Evolutionary conservation across 2,888 invertebrate genomes (phyloP), one percentile per base, ranked within the genome.

Genomic region (Branchipolynoe longqiensis): DNA sequence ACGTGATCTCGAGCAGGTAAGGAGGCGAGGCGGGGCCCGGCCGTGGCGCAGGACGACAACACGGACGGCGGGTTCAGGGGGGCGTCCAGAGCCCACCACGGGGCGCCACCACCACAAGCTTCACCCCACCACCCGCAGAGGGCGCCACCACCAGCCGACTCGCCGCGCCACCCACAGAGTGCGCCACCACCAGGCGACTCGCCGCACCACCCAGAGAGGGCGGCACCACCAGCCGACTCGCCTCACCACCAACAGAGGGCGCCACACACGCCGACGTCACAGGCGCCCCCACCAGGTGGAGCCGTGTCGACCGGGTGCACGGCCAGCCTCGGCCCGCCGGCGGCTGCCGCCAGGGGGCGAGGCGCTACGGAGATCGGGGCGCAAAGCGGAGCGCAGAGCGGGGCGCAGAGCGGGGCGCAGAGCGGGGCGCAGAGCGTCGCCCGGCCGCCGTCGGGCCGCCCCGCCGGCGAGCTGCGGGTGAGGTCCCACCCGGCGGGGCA

Each of bases 21-120:
- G 48, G 59, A 33, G n/a, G 38, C 62, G 1, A 69, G 25, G 69
- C 33, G 69, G 1, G 33, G 31, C 28, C 33, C 64, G 22, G 12
- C 58, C 25, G 62, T 28, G 28, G 62, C 28, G 12, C 28, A 62
- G 69, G 40, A 22, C 8, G 82, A 82, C n/a, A 69, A 83, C 31
- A 69, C 62, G 48, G 64, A 83, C 38, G 64, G 64, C 41, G 64
- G 64, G 41, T 83, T 64, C 48, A 14, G n/a, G 3, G 6, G n/a
- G n/a, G n/a, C n/a, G n/a, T n/a, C n/a, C n/a, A n/a, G n/a, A n/a
- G n/a, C n/a, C n/a, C n/a, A n/a, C n/a, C n/a, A n/a, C n/a, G n/a
- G n/a, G n/a, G n/a, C n/a, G n/a, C n/a, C n/a, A n/a, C n/a, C n/a
- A n/a, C n/a, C n/a, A n/a, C n/a, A n/a, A n/a, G n/a, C n/a, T n/a